A percentile compares a stretch with the other conserved stretches of the same genome.
Evolutionary conservation across 2,888 invertebrate genomes (phyloP).

Genomic region (Agriopis marginaria): DNA sequence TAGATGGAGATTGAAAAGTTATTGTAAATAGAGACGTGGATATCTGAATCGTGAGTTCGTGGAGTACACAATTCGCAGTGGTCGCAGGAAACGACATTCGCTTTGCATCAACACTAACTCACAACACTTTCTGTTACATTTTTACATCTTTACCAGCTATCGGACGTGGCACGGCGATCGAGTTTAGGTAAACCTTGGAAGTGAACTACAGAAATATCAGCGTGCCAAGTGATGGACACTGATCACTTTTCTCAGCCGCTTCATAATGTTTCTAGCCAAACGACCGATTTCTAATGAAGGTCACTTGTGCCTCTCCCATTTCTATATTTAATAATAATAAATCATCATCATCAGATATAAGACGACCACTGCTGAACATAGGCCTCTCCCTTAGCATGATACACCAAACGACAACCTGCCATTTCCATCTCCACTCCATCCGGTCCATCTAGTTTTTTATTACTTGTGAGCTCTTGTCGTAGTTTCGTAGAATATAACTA

Average conservation of each 20-base stretch:
- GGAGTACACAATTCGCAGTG: not conserved
- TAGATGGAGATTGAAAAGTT: no score
- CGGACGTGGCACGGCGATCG: not conserved
- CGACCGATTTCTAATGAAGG: constrained; percentile 1
- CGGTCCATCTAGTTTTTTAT: no score
- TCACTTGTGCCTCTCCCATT: not conserved
- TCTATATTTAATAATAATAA: not conserved
- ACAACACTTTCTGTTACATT: not conserved
- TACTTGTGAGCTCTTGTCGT: no score
- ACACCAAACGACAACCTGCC: no score
- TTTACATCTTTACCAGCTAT: not conserved
- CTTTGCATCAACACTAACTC: constrained; percentile 3
- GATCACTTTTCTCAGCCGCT: not conserved
- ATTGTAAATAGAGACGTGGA: not conserved
- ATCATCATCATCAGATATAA: no score
- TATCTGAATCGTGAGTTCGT: no score
- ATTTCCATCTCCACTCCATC: no score
- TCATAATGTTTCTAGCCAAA: not conserved
- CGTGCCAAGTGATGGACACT: constrained; percentile 2
- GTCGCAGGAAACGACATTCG: constrained; percentile 1
- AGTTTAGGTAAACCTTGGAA: constrained; percentile 3
- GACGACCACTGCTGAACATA: no score
- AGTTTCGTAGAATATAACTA: no score
- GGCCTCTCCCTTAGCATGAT: no score
- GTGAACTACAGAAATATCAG: not conserved